Base-by-base conservation (phyloP, 1,140 invertebrate species). In the Pectinophora gossypiella region DNA sequence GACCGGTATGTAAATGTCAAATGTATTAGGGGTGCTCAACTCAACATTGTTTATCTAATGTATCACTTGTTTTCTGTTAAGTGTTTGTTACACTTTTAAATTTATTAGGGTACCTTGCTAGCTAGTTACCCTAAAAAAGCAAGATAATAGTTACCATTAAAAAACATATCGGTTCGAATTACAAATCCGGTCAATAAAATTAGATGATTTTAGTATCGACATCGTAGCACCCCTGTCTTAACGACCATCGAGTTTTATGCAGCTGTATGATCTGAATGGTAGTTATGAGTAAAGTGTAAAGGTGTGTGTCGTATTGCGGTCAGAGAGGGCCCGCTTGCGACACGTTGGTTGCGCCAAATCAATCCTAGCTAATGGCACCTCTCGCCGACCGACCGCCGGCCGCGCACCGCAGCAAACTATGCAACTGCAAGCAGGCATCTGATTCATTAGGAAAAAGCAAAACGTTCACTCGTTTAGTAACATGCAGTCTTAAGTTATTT, bases 311-410 rank as follows among this genome's bases (percentile, higher is more conserved):
- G 7, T 68, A 77, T 74, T 77, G 72, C 74, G 67, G 67, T 73
- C 67, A 72, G 60, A 48, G 48, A 64, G 60, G 58, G 53, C 54
- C 47, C 48, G 57, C 58, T 76, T 74, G 58, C 71, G 62, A 61
- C 66, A 72, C 42, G 42, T 64, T 54, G 52, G 66, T 76, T 78
- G 65, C 67, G 68, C 59, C 67, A 67, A 73, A 76, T 76, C 76
- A 75, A 79, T 79, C 73, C 67, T 54, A 42, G 51, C 48, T 66
- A 69, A 74, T 72, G 59, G 48, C 59, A 66, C 59, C 61, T 71
- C 66, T 71, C 68, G 59, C 54, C 16, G 7, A 18, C n/a, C n/a
- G 13, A 15, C 16, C n/a, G 9, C 27, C 16, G 4, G 10, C 22
- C 22, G 10, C 4, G 4, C 22, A 10, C n/a, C 6, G 27, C 7